Evolutionary conservation across 1,140 invertebrate genomes (phyloP).

Genomic region (Brachionus rotundiformis): DNA sequence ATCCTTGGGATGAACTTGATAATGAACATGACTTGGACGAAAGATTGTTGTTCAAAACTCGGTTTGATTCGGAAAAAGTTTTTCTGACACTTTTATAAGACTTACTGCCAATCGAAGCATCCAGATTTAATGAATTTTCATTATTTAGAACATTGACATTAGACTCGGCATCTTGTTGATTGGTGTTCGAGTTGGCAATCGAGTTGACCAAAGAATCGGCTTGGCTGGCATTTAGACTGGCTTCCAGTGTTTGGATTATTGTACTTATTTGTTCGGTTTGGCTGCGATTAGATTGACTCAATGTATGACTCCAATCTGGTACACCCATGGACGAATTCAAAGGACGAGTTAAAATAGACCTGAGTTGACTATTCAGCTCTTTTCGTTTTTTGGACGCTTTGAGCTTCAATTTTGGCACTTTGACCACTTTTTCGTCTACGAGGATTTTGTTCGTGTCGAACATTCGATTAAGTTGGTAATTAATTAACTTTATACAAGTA

Average conservation of each 20-base stretch:
- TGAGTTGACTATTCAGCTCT: constrained; percentile 7
- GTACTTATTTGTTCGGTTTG: background rate
- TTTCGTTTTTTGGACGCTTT: constrained; percentile 41
- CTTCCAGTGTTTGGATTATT: constrained; percentile 22
- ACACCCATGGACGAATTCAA: background rate
- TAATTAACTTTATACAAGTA: constrained; percentile 79
- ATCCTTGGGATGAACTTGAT: background rate
- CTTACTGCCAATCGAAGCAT: constrained; percentile 32
- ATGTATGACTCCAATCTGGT: background rate
- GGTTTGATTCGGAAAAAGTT: background rate
- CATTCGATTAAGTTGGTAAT: constrained; percentile 86
- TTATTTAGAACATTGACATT: constrained; percentile 30
- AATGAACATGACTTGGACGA: constrained; percentile 20
- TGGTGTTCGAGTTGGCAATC: background rate
- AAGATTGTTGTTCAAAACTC: constrained; percentile 6
- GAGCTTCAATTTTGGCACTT: constrained; percentile 36
- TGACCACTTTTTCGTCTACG: constrained; percentile 52
- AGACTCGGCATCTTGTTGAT: constrained; percentile 15
- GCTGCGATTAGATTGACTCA: background rate
- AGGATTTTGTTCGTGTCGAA: constrained; percentile 87
- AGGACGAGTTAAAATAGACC: constrained; percentile 28
- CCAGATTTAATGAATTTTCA: constrained; percentile 29
- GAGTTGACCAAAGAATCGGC: constrained; percentile 34
- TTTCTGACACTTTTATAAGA: background rate
- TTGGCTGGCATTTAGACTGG: constrained; percentile 11